Evolutionary conservation across 2,888 invertebrate species (phyloP).

Genomic region (Eledona agricola): DNA sequence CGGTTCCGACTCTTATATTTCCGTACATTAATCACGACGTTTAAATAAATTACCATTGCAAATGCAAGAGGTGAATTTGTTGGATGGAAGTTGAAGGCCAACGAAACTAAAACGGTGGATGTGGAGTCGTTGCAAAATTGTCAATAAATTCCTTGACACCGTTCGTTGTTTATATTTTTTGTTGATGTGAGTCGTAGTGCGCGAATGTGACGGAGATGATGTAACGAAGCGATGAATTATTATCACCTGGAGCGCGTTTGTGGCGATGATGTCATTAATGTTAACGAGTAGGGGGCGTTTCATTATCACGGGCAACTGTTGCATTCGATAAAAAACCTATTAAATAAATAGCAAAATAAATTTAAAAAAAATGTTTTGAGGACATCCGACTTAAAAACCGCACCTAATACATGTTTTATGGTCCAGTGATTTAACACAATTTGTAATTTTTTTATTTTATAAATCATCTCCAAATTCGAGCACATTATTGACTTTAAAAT

Average conservation of each 20-base stretch:
- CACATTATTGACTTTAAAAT: too few relatives aligned
- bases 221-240: constrained; percentile 2
- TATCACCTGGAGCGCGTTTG: neutral
- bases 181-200: neutral
- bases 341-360: too few relatives aligned
- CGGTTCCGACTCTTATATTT: constrained; percentile 8
- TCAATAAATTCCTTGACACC: constrained; percentile 7
- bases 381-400: too few relatives aligned
- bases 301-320: too few relatives aligned
- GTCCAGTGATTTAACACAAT: too few relatives aligned
- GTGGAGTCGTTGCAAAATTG: neutral
- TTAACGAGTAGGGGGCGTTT: too few relatives aligned
- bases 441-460: too few relatives aligned
- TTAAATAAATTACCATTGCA: constrained; percentile 23
- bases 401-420: too few relatives aligned
- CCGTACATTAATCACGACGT: constrained; percentile 19
- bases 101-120: too few relatives aligned
- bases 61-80: constrained; percentile 10
- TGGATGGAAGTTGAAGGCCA: constrained; percentile 9
- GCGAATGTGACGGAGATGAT: constrained; percentile 8
- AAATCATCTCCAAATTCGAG: too few relatives aligned
- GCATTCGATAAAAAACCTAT: too few relatives aligned
- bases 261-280: constrained; percentile 1
- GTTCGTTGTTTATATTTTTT: neutral
- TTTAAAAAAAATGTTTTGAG: too few relatives aligned